phyloP scores from a whole-genome alignment of 92 coral and sea anemone genomes.

The Paramuricea clavata region DNA sequence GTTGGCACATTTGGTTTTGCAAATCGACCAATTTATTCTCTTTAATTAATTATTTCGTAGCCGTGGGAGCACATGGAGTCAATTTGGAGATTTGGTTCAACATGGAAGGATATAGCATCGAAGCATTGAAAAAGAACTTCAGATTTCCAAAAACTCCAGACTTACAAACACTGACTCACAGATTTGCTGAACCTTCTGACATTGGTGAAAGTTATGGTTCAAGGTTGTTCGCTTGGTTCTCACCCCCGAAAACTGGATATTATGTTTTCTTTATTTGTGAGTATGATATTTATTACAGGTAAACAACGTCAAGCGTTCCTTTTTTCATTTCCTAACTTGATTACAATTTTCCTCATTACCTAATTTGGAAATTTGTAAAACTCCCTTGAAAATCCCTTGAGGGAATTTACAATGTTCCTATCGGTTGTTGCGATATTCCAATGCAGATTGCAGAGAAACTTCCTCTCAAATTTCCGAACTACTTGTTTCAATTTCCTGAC shows the following conservation, averaged over 20 bases:
- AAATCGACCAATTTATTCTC: background rate
- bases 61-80: slow-evolving; percentile 68
- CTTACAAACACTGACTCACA: slow-evolving; percentile 46
- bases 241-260: slow-evolving; percentile 75
- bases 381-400: no score
- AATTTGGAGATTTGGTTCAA: slow-evolving; percentile 91
- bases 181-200: slow-evolving; percentile 78
- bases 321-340: no score
- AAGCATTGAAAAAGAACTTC: slow-evolving; percentile 72
- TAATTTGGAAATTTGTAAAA: no score
- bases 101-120: slow-evolving; percentile 78
- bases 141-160: slow-evolving; percentile 83
- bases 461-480: no score
- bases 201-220: slow-evolving; percentile 95
- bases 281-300: no score
- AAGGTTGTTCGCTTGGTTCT: slow-evolving; percentile 79
- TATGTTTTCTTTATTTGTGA: slow-evolving; percentile 81
- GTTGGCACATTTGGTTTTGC: no score
- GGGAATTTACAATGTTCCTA: no score
- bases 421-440: no score
- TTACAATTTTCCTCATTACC: no score
- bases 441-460: no score
- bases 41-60: background rate
- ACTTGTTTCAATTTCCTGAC: no score
- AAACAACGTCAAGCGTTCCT: no score